These are phyloP conservation scores for Polypedilum pembai DNA, from an alignment of 1,140 invertebrate genomes.

Conservation along the genomic window DNA sequence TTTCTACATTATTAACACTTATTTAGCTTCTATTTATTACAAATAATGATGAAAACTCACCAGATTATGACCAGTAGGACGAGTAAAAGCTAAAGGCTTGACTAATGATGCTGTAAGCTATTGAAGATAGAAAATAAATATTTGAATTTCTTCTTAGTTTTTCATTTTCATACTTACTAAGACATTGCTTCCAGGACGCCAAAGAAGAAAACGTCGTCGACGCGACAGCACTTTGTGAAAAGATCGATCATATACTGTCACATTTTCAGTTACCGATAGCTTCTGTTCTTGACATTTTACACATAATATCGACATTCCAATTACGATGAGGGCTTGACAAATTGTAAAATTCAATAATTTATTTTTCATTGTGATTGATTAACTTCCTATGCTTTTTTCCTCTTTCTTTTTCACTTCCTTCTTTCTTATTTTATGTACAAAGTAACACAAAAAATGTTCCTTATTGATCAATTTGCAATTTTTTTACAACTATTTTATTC, in stretches of 20 bases:
- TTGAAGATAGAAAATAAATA: neutral
- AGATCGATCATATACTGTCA: constrained; percentile 26
- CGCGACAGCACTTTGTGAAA: constrained; percentile 5
- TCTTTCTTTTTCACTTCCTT: neutral
- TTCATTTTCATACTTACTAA: neutral
- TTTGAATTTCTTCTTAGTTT: too few relatives aligned
- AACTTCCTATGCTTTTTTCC: neutral
- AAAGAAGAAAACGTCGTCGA: neutral
- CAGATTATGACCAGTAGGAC: neutral
- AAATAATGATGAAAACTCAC: neutral
- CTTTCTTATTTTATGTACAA: neutral
- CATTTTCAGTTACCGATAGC: neutral
- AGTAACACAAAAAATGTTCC: too few relatives aligned
- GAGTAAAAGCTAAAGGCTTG: neutral
- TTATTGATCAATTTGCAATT: too few relatives aligned
- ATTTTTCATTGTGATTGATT: constrained; percentile 28
- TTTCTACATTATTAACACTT: too few relatives aligned
- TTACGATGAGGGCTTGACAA: constrained; percentile 17
- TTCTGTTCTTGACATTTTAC: constrained; percentile 25
- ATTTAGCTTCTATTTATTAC: too few relatives aligned
- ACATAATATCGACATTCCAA: constrained; percentile 23
- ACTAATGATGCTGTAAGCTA: neutral
- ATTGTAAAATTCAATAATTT: constrained; percentile 29
- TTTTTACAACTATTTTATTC: neutral
- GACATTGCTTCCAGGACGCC: constrained; percentile 6